Base-by-base conservation (phyloP, 2,113 vertebrate species). In the Mustela lutreola region DNA sequence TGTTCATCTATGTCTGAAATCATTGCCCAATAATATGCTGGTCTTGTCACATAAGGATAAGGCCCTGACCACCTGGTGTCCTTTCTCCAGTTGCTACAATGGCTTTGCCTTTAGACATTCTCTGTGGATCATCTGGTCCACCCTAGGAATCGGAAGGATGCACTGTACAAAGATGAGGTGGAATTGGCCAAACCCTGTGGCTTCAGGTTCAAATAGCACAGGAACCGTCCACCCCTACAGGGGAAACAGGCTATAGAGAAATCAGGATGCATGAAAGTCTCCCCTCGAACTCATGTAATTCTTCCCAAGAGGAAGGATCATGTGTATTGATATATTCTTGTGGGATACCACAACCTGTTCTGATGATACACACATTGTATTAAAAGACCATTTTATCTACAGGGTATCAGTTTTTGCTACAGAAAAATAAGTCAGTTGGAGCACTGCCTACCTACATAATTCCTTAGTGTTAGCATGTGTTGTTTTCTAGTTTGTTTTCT, bases 401-500 rank as follows among this genome's bases (percentile, higher is more conserved):
- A 84, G 39, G 1, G 14, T 89, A 63, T n/a, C 36, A 60, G 60
- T 87, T 89, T 89, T 87, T 95, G 18, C 71, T 88, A 84, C 9
- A 94, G 48, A 91, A 91, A 50, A 92, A 42, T 58, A 86, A 90
- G 18, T 92, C 70, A 50, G 21, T 65, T 58, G 70, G 50, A 63
- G 33, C 16, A 1, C 31, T 82, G 8, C 19, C 53, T 75, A 60
- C 53, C 24, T 65, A 18, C 36, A 33, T 33, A 81, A 85, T 53
- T 94, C 22, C 11, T 85, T 76, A 88, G 39, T 58, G 14, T 0
- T 67, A 92, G 81, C 24, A 65, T 60, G 9, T 12, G 53, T 0
- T 50, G 62, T 82, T 93, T 76, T 31, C 26, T 12, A 67, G 19
- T 71, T 0, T 50, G 62, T 82, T 93, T 76, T 31, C 26, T 12